Evolutionary conservation across 2,888 invertebrate species (phyloP), one percentile per base, ranked within the genome.

Genomic region (Heliconius hortense): DNA sequence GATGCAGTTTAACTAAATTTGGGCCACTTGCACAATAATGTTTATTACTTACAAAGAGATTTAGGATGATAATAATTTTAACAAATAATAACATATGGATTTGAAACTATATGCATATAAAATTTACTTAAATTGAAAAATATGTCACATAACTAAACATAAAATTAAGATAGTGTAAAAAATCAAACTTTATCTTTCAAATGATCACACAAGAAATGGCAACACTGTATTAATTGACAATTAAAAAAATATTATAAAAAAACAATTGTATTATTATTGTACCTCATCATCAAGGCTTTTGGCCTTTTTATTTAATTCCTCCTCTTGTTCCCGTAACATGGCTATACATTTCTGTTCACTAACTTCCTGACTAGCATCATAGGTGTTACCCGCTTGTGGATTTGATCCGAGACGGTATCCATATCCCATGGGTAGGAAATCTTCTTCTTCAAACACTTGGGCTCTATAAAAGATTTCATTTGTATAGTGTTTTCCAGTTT

Each of bases 361-460:
- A 72, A 98, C 95, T 86, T 98, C 97, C 56, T 96, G 96, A 76
- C 92, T 93, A 1, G 95, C 91, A 79, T 95, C 92, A 77, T 90
- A 91, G 1, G 86, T 84, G 80, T 88, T 90, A 0, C 91, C 92
- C 0, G 85, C 83, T 79, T 91, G 93, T 1, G 94, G 92, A 82
- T 91, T 93, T 64, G 93, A 92, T 67, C 96, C 96, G 81, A 98
- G 94, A 85, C 96, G 95, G 88, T 98, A 98, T 64, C 98, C 98
- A 86, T 98, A 99, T 67, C 97, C 96, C 90, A 98, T 96, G 35
- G 98, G 96, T 89, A 99, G 98, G 87, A 99, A 99, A 87, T 99
- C 99, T 93, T 99, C 99, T 90, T 99, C 98, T 91, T 98, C 98
- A 89, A 97, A 98, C 21, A 98, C 98, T 87, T 96, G 95, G 35